Evolutionary conservation across 2,888 invertebrate species (phyloP), one percentile per base, ranked within the genome.

Genomic region (Biston betularia): DNA sequence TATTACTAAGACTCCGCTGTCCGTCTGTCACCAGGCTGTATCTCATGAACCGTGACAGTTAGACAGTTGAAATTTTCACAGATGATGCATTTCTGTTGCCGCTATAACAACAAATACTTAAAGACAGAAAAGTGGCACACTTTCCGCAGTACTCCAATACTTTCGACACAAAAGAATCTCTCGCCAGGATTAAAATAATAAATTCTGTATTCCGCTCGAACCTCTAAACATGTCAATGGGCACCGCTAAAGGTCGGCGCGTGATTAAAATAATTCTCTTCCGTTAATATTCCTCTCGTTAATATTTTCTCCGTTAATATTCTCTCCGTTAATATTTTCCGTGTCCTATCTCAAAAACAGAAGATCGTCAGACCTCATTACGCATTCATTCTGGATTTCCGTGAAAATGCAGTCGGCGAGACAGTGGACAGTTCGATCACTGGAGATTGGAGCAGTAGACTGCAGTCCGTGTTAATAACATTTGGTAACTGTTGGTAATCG

Each of bases 321-420:
- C 62, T 12, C 53, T 54, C 50, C 54, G 44, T 52, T 63, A 69
- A 72, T 74, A 74, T 74, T 74, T 72, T 68, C 50, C 74, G 74
- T 74, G 74, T 70, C 69, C 67, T 74, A 74, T 74, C 74, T 74
- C 62, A 61, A 54, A 63, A 70, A 70, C 69, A 70, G 72, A 72
- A 64, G 72, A 74, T 74, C 70, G 69, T 63, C 67, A 63, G 70
- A 69, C 38, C 65, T 70, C 72, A 68, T 74, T 74, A 70, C 67
- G 70, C 69, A 74, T 74, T 74, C 74, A 70, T 74, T 67, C 65
- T 69, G 67, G 65, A 63, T 70, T 68, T 66, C 67, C 50, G 63
- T 45, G 63, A 48, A 63, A 44, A 54, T 59, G 44, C 49, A 67
- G 62, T 55, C 44, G 9, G 12, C 38, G 58, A 49, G 58, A 11